Conservation (phyloP, 2,797 vertebrate species). For the Danio jaintianensis region DNA sequence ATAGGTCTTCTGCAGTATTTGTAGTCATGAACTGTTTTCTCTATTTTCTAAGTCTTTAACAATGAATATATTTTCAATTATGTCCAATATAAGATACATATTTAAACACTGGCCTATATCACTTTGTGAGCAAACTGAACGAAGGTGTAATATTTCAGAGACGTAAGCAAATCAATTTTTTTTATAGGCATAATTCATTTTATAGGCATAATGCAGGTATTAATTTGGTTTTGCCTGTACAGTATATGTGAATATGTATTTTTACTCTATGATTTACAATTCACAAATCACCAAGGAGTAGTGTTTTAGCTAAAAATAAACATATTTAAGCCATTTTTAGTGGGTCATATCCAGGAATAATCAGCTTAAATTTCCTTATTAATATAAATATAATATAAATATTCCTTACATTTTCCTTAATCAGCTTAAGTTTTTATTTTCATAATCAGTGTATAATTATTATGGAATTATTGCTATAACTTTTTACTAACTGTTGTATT, state of each 20-base stretch:
- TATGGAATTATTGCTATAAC: not conserved
- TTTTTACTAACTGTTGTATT: not conserved
- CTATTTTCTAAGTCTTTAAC: not conserved
- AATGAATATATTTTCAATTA: not conserved
- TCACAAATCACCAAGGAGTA: no score
- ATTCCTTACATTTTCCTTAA: no score
- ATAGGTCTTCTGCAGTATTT: no score
- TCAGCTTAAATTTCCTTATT: not conserved
- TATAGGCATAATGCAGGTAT: not conserved
- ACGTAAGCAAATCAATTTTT: not conserved
- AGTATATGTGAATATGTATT: no score
- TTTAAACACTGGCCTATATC: not conserved
- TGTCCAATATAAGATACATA: not conserved
- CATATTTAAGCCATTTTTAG: no score
- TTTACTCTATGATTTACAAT: no score
- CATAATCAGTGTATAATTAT: not conserved
- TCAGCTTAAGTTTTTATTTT: no score
- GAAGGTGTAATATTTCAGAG: not conserved
- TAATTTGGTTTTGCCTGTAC: no score
- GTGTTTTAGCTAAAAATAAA: no score
- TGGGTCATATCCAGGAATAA: not conserved
- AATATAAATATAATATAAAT: not conserved
- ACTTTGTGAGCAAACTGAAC: not conserved
- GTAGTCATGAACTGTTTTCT: not conserved
- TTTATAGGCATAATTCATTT: not conserved